Base-by-base conservation (phyloP, 2,888 invertebrate genomes). In the Automeris io region DNA sequence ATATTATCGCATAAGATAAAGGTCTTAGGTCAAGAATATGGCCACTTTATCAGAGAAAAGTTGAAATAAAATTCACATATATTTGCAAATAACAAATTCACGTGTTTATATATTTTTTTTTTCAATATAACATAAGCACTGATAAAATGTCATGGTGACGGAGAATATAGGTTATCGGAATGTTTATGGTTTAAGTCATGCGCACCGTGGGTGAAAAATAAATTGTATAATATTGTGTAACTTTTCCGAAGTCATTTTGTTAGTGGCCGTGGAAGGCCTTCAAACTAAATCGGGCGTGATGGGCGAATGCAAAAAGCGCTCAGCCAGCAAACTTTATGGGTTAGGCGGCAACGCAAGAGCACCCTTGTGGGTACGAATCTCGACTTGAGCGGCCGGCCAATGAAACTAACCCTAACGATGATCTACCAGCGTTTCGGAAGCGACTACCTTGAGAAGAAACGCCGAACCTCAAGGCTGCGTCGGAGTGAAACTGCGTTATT, bases 151-250 rank as follows among this genome's bases (percentile, higher is more conserved):
- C 18, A 42, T 40, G 41, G 41, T 33, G 35, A 41, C 29, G 24
- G 44, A 47, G 48, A 51, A 47, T 24, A 39, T 42, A 35, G 44
- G 46, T 44, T 47, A 47, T 47, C 44, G 22, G 18, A 18, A 6
- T 16, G n/a, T 36, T 18, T 43, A 40, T 29, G 6, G 26, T 13
- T 13, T 26, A 29, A 16, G 4, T 26, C n/a, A 8, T 29, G 16
- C 8, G 8, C 2, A 8, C 16, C 16, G n/a, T 16, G 16, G 16
- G 3, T 16, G 16, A 29, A 29, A 16, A 29, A 16, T n/a, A 29
- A 16, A 16, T 16, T 16, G 13, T 13, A 26, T n/a, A 13, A 13
- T 26, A 11, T 26, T 12, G 22, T 8, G 16, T 6, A 32, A 23
- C 18, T 21, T n/a, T n/a, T n/a, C n/a, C n/a, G n/a, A n/a, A n/a